A percentile compares a stretch with the other conserved stretches of the same genome.
These are phyloP conservation scores for Chlorodrepanis virens DNA, from an alignment of 2,113 vertebrate genomes.

Conservation along the genomic window DNA sequence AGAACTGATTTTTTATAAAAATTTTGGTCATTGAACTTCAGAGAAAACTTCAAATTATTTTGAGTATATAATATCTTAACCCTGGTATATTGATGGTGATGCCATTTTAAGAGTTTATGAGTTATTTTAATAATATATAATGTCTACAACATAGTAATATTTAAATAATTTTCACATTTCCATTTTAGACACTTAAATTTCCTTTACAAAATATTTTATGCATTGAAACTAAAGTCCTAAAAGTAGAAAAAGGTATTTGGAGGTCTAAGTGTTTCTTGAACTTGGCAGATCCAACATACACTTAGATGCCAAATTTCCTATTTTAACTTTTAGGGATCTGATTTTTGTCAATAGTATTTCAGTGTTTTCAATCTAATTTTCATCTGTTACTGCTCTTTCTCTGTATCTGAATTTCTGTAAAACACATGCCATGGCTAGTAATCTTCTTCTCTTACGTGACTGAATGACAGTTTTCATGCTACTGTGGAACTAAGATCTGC, in stretches of 20 bases:
- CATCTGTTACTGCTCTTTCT: neutral
- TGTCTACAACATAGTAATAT: neutral
- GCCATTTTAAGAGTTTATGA: neutral
- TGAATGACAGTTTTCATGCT: neutral
- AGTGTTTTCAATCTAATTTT: neutral
- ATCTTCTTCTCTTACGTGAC: neutral
- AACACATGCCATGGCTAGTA: neutral
- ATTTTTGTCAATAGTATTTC: neutral
- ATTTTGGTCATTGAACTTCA: neutral
- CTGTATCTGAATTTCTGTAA: neutral
- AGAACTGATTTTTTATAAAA: neutral
- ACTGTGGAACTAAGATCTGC: neutral
- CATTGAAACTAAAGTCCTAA: neutral
- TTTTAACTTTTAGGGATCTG: neutral
- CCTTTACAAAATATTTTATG: neutral
- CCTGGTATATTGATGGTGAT: neutral
- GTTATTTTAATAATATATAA: neutral
- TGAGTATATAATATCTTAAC: neutral
- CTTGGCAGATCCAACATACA: neutral
- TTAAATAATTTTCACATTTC: neutral
- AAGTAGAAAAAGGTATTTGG: neutral
- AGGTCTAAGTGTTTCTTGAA: neutral
- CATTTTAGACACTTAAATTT: neutral
- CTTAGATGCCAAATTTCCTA: neutral
- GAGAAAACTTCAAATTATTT: neutral